These are phyloP conservation scores for Fratercula arctica DNA, from an alignment of 2,797 vertebrate species.

Conservation along the genomic window DNA sequence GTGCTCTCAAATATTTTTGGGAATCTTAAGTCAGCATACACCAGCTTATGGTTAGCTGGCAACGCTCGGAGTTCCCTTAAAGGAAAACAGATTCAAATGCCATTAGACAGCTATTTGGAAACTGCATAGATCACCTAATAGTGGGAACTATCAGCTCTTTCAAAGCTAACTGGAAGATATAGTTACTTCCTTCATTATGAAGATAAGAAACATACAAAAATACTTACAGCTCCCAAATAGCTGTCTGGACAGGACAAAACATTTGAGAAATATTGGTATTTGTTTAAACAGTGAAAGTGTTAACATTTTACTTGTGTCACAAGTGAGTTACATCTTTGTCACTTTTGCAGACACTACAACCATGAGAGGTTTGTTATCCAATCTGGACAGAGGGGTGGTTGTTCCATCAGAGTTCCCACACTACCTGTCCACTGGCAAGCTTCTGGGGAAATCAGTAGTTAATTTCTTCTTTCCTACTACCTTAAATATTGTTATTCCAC, in stretches of 20 bases:
- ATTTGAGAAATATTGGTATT: background rate
- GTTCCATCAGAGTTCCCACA: background rate
- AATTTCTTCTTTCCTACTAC: background rate
- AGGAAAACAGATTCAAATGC: background rate
- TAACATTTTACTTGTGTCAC: background rate
- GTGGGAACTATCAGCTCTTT: background rate
- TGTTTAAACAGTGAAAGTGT: background rate
- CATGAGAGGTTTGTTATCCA: background rate
- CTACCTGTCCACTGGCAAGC: background rate
- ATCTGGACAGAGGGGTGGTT: background rate
- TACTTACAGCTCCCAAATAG: background rate
- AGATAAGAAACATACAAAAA: background rate
- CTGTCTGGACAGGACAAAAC: background rate
- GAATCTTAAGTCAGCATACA: background rate
- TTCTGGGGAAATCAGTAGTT: background rate
- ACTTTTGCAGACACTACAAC: background rate
- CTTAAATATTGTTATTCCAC: background rate
- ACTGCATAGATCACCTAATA: background rate
- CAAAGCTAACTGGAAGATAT: background rate
- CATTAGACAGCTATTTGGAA: background rate
- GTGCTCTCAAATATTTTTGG: background rate
- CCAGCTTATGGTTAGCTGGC: background rate
- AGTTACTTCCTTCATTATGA: background rate
- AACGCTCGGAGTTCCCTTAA: background rate
- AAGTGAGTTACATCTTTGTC: background rate